phyloP scores from a whole-genome alignment of 2,113 vertebrate species.

The Haemorhous mexicanus region DNA sequence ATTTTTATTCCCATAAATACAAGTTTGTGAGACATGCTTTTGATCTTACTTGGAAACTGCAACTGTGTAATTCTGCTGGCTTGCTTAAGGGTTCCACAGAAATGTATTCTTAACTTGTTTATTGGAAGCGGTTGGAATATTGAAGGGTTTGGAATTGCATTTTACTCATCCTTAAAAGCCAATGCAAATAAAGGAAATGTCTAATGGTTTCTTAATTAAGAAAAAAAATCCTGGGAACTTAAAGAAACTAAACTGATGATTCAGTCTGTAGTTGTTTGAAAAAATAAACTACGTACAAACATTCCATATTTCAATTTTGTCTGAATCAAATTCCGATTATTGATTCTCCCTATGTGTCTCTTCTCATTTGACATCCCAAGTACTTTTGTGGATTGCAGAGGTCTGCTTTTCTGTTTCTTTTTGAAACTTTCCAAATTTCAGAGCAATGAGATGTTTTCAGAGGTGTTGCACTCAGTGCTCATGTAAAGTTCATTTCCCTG shows the following conservation, averaged over 20 bases:
- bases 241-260: not conserved
- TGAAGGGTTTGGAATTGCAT: not conserved
- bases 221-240: not conserved
- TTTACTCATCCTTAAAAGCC: not conserved
- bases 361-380: not conserved
- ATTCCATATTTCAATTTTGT: not conserved
- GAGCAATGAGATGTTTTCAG: accelerated
- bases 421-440: not conserved
- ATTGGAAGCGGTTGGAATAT: not conserved
- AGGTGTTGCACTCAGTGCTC: not conserved
- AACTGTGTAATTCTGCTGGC: not conserved
- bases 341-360: not conserved
- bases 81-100: not conserved
- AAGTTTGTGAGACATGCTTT: not conserved
- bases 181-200: not conserved
- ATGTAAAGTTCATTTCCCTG: not conserved
- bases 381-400: not conserved
- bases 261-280: not conserved
- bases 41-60: not conserved
- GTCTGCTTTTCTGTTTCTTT: not conserved
- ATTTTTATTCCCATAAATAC: not conserved
- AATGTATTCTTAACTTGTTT: not conserved
- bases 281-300: not conserved
- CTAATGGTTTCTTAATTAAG: not conserved
- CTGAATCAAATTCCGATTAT: not conserved